Evolutionary conservation across 2,797 vertebrate genomes (phyloP).

Genomic region (Botia kubotai): DNA sequence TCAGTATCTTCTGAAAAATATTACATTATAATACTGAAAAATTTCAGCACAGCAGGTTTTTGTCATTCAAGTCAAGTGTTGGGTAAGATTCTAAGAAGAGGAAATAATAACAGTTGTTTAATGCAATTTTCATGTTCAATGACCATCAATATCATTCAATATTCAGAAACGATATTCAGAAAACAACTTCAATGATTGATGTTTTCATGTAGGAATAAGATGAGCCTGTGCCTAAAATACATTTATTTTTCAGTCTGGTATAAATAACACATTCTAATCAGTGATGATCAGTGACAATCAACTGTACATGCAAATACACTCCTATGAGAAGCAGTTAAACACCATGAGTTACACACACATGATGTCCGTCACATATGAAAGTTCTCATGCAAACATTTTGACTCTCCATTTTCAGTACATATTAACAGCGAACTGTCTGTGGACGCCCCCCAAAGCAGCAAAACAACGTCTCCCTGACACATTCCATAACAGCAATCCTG

Average conservation of each 20-base stretch:
- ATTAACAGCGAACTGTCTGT: not conserved
- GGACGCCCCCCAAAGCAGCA: not conserved
- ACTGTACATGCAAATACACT: slow-evolving; percentile 41
- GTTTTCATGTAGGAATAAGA: not conserved
- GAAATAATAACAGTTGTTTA: not conserved
- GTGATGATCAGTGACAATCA: slow-evolving; percentile 51
- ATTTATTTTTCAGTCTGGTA: slow-evolving; percentile 32
- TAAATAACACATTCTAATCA: slow-evolving; percentile 52
- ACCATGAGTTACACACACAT: not conserved
- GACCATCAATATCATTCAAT: not conserved
- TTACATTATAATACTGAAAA: no score
- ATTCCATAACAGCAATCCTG: no score
- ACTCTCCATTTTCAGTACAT: not conserved
- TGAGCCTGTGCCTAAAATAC: not conserved
- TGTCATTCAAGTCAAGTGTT: not conserved
- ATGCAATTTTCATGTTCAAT: not conserved
- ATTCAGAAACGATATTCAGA: no score
- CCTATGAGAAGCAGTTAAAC: slow-evolving; percentile 57
- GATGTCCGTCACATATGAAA: not conserved
- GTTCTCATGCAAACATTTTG: not conserved
- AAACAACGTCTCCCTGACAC: not conserved
- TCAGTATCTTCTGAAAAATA: no score
- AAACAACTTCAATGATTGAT: no score
- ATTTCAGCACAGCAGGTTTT: no score
- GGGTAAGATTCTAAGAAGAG: not conserved